Evolutionary conservation across 37 sponge, comb jelly and placozoan genomes (phyloP), one percentile per base, ranked within the genome.

Genomic region (Theonella swinhoei): DNA sequence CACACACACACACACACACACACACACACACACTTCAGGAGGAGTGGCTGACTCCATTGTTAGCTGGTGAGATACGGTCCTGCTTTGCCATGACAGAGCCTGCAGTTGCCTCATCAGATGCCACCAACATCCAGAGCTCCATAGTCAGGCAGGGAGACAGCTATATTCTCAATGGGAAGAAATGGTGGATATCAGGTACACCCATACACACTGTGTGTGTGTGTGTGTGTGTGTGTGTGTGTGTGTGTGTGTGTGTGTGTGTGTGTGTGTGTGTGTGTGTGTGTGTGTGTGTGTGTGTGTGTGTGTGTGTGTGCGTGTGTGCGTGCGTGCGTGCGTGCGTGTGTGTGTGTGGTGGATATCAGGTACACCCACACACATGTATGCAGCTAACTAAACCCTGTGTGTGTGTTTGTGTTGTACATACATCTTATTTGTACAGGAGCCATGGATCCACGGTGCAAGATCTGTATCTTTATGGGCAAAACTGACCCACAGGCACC

Each of bases 71-170:
- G 66, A 96, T 96, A 60, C 81, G 94, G 7, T 96, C 97, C 14
- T 89, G 90, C 60, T 96, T 91, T 74, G 90, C 89, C 59, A 96
- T 96, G 97, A 94, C 97, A 30, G 95, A 93, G 73, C 87, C 84
- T 2, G 28, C n/a, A 3, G 85, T 94, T 37, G 97, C 97, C 20
- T 96, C 97, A 0, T 88, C 87, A 64, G 97, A 96, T 86, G 97
- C 97, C 47, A 96, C 94, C 39, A 96, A 96, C 71, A 94, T 96
- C 70, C 67, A 82, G 64, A 87, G 85, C 61, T 79, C 87, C 58
- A 94, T 94, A 68, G 23, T 34, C 11, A 67, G 77, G 0, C 87
- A 91, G 33, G 92, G 92, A 3, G 74, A 85, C 62, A 39, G n/a
- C 41, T 96, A 94, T 70, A 81, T 94, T 3, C 62, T 96, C 37